Conservation (phyloP, 2,113 vertebrate genomes). For the Pituophis catenifer region DNA sequence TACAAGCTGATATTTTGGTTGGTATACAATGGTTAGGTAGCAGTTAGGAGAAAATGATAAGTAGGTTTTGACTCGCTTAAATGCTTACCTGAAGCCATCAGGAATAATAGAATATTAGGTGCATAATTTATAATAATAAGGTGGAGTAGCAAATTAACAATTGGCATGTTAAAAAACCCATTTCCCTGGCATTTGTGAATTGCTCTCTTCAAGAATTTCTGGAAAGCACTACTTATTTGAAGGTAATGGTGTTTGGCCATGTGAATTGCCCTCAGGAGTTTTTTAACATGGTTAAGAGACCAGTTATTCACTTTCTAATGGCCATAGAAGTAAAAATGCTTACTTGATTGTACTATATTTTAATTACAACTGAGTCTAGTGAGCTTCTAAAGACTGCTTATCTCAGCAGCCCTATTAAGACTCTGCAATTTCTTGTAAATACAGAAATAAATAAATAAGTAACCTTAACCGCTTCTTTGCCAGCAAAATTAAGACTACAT, state of each 20-base stretch:
- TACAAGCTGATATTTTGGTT: not conserved
- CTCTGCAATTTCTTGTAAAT: not conserved
- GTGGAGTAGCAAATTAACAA: constrained; percentile 10
- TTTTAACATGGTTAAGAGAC: constrained; percentile 9
- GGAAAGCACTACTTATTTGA: constrained; percentile 21
- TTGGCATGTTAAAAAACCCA: not conserved
- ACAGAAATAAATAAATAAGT: not conserved
- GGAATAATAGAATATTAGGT: not conserved
- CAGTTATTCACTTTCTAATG: constrained; percentile 25
- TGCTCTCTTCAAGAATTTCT: not conserved
- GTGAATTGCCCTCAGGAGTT: not conserved
- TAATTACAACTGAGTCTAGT: constrained; percentile 20
- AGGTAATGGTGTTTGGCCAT: constrained; percentile 26
- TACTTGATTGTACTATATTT: constrained; percentile 22
- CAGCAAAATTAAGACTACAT: not conserved
- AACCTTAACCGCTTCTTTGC: not conserved
- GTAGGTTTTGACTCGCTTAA: not conserved
- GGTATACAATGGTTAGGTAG: not conserved
- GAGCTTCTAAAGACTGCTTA: constrained; percentile 16
- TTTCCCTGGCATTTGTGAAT: not conserved
- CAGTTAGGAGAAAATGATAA: not conserved
- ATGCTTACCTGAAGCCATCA: not conserved
- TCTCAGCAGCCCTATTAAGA: constrained; percentile 16
- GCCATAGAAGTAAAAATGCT: constrained; percentile 20
- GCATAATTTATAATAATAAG: not conserved